Percentiles rank a stretch among this genome's conserved stretches.
Evolutionary conservation across 2,113 vertebrate species (phyloP).

Genomic region (Raja brachyura): DNA sequence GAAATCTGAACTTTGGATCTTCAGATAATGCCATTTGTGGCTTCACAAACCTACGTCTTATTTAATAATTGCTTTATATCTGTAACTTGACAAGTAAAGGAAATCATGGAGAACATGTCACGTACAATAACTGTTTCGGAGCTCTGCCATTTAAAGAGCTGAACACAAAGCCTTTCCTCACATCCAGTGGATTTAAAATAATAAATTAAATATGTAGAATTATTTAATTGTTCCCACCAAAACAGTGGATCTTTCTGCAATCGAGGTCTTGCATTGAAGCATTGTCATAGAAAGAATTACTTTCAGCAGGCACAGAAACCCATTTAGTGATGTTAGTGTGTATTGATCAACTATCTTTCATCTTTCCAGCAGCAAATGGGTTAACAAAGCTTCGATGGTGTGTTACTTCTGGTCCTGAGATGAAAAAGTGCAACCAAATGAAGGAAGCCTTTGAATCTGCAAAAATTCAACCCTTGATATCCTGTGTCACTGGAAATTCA

Average conservation of each 20-base stretch:
- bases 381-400: slow-evolving; percentile 73
- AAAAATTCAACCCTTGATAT: slow-evolving; percentile 62
- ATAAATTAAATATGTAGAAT: neutral
- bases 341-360: neutral
- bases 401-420: slow-evolving; percentile 64
- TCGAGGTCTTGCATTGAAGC: neutral
- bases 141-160: neutral
- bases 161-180: neutral
- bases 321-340: neutral
- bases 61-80: neutral
- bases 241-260: neutral
- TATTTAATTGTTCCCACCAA: neutral
- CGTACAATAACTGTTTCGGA: neutral
- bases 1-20: neutral
- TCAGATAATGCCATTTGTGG: neutral
- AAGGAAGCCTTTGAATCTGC: slow-evolving; percentile 60
- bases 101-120: neutral
- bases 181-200: neutral
- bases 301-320: neutral
- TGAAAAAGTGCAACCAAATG: slow-evolving; percentile 74
- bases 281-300: neutral
- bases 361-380: slow-evolving; percentile 49
- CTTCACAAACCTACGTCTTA: neutral
- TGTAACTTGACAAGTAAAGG: neutral
- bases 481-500: slow-evolving; percentile 56